Percentiles rank a stretch among this genome's conserved stretches.
Conservation (phyloP, 2,888 invertebrate species). For the Erebia aethiops region DNA sequence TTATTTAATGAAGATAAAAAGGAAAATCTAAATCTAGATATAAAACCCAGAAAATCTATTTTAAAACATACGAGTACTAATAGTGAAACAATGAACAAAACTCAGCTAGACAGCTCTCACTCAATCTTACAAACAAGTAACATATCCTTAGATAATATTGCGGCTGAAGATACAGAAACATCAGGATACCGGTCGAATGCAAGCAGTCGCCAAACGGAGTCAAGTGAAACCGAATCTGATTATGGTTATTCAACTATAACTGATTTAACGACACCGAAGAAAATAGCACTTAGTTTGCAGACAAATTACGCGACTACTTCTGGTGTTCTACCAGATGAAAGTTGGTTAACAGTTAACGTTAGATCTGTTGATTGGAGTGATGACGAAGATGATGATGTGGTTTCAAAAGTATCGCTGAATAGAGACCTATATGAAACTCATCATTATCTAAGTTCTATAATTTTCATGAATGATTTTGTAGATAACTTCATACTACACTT, state of each 20-base stretch:
- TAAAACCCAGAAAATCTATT: slow-evolving; percentile 66
- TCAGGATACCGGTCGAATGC: slow-evolving; percentile 82
- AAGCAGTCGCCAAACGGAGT: slow-evolving; percentile 70
- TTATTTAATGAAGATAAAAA: slow-evolving; percentile 37
- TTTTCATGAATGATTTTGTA: slow-evolving; percentile 88
- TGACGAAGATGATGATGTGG: slow-evolving; percentile 62
- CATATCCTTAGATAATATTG: slow-evolving; percentile 49
- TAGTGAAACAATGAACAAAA: slow-evolving; percentile 52
- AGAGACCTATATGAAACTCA: slow-evolving; percentile 69
- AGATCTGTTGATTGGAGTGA: slow-evolving; percentile 70
- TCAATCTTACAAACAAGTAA: slow-evolving; percentile 25
- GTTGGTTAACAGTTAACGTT: slow-evolving; percentile 74
- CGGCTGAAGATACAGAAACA: slow-evolving; percentile 73
- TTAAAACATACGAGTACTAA: slow-evolving; percentile 60
- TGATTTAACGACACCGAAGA: slow-evolving; percentile 83
- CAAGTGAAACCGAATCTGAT: slow-evolving; percentile 83
- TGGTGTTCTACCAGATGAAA: slow-evolving; percentile 78
- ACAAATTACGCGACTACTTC: slow-evolving; percentile 67
- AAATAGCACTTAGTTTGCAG: slow-evolving; percentile 70
- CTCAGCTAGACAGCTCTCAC: slow-evolving; percentile 39
- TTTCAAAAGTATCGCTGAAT: slow-evolving; percentile 58
- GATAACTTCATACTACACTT: slow-evolving; percentile 84
- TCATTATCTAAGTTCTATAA: slow-evolving; percentile 85
- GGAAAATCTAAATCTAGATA: slow-evolving; percentile 45
- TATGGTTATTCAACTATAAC: slow-evolving; percentile 85